Evolutionary conservation across 2,888 invertebrate genomes (phyloP).

Genomic region (Meiosimyza decipiens): DNA sequence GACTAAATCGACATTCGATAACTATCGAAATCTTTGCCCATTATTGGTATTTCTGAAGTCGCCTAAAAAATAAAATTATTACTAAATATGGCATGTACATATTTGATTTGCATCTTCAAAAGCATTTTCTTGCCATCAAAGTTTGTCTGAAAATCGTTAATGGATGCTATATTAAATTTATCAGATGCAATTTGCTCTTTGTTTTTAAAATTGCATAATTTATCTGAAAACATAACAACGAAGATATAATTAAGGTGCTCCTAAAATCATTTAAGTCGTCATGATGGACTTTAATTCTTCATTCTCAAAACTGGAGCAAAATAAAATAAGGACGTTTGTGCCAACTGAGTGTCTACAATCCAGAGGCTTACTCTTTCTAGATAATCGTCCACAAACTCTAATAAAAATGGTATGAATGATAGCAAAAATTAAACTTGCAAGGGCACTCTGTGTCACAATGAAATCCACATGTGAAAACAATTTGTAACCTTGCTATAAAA

Average conservation of each 20-base stretch:
- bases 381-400: conserved; percentile 30
- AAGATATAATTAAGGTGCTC: conserved; percentile 11
- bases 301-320: conserved; percentile 34
- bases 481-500: conserved; percentile 47
- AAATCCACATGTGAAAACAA: conserved; percentile 46
- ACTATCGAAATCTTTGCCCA: too few relatives aligned
- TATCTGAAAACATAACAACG: conserved; percentile 40
- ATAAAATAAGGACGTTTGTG: conserved; percentile 27
- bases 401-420: neutral
- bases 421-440: neutral
- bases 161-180: conserved; percentile 47
- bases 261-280: conserved; percentile 6
- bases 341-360: conserved; percentile 39
- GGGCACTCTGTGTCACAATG: conserved; percentile 33
- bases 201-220: conserved; percentile 30
- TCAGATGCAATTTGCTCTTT: conserved; percentile 45
- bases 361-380: conserved; percentile 40
- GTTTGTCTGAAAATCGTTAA: conserved; percentile 50
- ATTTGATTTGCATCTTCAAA: conserved; percentile 39
- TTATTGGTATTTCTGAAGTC: too few relatives aligned
- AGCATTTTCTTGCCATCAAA: conserved; percentile 43
- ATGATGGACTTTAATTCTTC: neutral
- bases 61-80: too few relatives aligned
- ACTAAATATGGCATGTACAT: neutral
- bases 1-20: too few relatives aligned